A percentile compares a stretch with the other conserved stretches of the same genome.
These are phyloP conservation scores for Chironomus tepperi DNA, from an alignment of 1,140 invertebrate species.

Conservation along the genomic window DNA sequence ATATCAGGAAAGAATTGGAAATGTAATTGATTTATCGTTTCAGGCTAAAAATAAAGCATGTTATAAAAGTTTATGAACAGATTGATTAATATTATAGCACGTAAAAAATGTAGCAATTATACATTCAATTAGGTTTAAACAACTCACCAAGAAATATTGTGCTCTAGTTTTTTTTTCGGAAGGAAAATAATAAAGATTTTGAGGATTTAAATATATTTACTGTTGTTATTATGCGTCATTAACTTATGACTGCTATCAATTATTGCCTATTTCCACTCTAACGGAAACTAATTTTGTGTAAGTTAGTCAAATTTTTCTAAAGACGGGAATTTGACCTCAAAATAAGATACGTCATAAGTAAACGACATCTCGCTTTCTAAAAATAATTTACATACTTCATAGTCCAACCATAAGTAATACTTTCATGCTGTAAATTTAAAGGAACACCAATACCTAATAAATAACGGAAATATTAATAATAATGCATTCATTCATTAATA, in stretches of 20 bases:
- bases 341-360: no score
- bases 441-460: slow-evolving; percentile 2
- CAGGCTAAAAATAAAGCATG: neutral
- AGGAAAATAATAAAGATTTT: neutral
- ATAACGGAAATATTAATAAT: neutral
- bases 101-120: neutral
- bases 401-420: neutral
- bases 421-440: neutral
- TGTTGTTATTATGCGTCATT: no score
- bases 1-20: neutral
- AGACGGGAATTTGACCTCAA: no score
- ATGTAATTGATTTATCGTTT: neutral
- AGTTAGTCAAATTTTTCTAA: no score
- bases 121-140: neutral
- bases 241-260: no score
- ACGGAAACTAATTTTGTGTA: no score
- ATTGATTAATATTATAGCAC: neutral
- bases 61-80: neutral
- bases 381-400: neutral
- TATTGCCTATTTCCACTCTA: no score
- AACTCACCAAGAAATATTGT: slow-evolving; percentile 3
- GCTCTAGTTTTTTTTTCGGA: neutral
- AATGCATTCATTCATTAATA: neutral
- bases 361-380: no score
- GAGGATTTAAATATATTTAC: neutral